Evolutionary conservation across 2,888 invertebrate genomes (phyloP).

Genomic region (Xylota sylvarum): DNA sequence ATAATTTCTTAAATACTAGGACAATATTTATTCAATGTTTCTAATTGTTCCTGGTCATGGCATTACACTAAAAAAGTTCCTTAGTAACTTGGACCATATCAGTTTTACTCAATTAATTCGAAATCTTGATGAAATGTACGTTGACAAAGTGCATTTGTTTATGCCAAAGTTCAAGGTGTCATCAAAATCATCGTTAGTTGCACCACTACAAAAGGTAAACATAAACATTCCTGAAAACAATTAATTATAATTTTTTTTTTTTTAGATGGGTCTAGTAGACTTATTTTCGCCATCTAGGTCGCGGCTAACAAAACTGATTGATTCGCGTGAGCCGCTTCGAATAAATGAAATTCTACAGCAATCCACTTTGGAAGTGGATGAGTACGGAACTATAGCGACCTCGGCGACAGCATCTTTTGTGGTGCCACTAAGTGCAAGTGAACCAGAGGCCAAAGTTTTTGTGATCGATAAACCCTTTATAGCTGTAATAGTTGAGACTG

Average conservation of each 20-base stretch:
- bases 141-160: constrained; percentile 57
- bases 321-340: constrained; percentile 74
- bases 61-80: constrained; percentile 81
- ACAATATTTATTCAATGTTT: constrained; percentile 85
- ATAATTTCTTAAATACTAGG: constrained; percentile 79
- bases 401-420: constrained; percentile 85
- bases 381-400: constrained; percentile 86
- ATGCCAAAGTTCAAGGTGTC: constrained; percentile 78
- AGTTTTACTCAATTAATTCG: constrained; percentile 80
- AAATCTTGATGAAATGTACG: constrained; percentile 1
- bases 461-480: constrained; percentile 85
- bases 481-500: constrained; percentile 85
- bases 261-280: constrained; percentile 85
- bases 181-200: constrained; percentile 69
- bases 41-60: constrained; percentile 85
- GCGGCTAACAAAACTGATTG: constrained; percentile 82
- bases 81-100: constrained; percentile 81
- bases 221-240: neutral
- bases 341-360: constrained; percentile 86
- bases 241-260: constrained; percentile 51
- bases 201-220: constrained; percentile 77
- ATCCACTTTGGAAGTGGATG: constrained; percentile 86
- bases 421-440: constrained; percentile 84
- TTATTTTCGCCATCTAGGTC: constrained; percentile 84
- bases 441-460: constrained; percentile 27